Conservation (phyloP, 1,140 invertebrate species). For the Octopus sinensis region DNA sequence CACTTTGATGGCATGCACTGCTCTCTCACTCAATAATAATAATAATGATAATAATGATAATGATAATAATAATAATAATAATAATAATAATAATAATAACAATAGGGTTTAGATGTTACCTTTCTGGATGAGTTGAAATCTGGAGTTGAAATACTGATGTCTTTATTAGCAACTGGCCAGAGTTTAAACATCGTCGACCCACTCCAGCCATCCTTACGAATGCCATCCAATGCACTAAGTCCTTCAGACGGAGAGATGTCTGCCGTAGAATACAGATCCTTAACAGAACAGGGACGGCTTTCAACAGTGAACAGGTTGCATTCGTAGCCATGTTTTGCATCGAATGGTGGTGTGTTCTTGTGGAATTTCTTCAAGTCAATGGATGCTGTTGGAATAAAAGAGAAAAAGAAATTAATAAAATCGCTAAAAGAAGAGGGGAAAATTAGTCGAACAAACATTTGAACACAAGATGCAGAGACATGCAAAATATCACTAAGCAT, state of each 20-base stretch:
- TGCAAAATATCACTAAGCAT: no score
- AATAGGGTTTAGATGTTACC: constrained; percentile 17
- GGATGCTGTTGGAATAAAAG: constrained; percentile 39
- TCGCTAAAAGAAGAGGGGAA: neutral
- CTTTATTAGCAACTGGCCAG: constrained; percentile 47
- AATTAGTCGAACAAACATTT: neutral
- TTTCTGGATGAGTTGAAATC: constrained; percentile 40
- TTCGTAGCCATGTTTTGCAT: constrained; percentile 44
- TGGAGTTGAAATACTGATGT: constrained; percentile 34
- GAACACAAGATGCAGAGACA: no score
- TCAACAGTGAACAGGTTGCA: constrained; percentile 40
- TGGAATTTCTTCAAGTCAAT: constrained; percentile 46
- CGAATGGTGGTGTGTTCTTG: constrained; percentile 34
- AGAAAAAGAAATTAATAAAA: constrained; percentile 12
- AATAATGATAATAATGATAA: no score
- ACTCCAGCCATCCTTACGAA: constrained; percentile 45
- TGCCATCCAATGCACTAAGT: constrained; percentile 39
- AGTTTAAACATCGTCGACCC: constrained; percentile 43
- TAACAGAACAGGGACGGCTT: constrained; percentile 42
- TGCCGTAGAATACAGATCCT: constrained; percentile 38
- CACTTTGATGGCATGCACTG: no score
- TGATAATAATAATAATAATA: no score
- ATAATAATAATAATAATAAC: no score
- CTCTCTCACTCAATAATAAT: no score
- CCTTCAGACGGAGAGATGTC: constrained; percentile 40